These are phyloP conservation scores for Thumatha senex DNA, from an alignment of 2,888 invertebrate genomes.

Conservation along the genomic window DNA sequence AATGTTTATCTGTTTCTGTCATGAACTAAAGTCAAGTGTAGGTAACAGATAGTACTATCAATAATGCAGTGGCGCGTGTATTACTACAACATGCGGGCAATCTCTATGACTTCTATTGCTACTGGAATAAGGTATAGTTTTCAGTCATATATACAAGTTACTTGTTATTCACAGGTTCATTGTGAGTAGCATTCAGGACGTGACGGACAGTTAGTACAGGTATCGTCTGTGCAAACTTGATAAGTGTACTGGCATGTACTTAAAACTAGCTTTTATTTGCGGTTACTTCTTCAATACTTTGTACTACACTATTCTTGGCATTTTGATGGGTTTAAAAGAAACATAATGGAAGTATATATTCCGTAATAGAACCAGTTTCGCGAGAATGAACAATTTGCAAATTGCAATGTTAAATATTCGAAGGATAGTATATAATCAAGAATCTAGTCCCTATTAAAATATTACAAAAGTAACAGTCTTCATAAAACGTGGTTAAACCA, in stretches of 20 bases:
- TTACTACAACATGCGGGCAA: slow-evolving; percentile 64
- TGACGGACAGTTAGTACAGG: slow-evolving; percentile 62
- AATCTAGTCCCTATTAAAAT: no score
- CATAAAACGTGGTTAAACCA: no score
- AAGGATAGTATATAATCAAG: no score
- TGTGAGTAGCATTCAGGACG: slow-evolving; percentile 69
- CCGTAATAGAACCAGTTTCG: no score
- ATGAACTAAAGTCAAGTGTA: slow-evolving; percentile 66
- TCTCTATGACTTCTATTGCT: slow-evolving; percentile 27
- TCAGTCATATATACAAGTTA: slow-evolving; percentile 13
- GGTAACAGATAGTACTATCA: slow-evolving; percentile 65
- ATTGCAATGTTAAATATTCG: no score
- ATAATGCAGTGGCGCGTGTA: slow-evolving; percentile 67
- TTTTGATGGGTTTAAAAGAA: no score
- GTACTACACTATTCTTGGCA: not conserved
- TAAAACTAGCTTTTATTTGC: slow-evolving; percentile 12
- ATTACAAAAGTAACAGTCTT: no score
- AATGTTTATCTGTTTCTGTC: slow-evolving; percentile 27
- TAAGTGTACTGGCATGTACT: slow-evolving; percentile 42
- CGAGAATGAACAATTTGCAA: no score
- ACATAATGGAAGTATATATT: not conserved
- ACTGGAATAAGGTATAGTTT: slow-evolving; percentile 29
- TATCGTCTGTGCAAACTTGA: slow-evolving; percentile 49
- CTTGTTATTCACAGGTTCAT: slow-evolving; percentile 50
- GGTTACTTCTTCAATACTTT: not conserved